A percentile compares a stretch with the other conserved stretches of the same genome.
Evolutionary conservation across 2,888 invertebrate species (phyloP).

Genomic region (Peribatodes rhomboidaria): DNA sequence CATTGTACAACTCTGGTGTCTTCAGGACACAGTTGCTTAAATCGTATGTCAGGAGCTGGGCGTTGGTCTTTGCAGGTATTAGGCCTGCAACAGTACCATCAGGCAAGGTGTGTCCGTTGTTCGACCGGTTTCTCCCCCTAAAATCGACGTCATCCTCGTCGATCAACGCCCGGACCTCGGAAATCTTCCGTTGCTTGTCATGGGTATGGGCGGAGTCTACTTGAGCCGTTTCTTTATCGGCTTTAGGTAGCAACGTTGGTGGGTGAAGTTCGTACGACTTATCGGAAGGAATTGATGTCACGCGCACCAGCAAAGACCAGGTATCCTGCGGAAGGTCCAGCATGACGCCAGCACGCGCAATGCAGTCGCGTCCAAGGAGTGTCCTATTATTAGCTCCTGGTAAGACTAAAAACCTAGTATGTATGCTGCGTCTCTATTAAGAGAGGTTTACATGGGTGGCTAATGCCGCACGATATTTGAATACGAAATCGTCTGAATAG

Average conservation of each 20-base stretch:
- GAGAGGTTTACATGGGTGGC: too few relatives aligned
- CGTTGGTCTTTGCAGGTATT: too few relatives aligned
- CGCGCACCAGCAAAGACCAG: background rate
- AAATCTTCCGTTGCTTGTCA: background rate
- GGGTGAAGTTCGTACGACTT: background rate
- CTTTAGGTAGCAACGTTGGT: background rate
- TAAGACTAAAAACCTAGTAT: background rate
- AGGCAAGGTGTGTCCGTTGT: too few relatives aligned
- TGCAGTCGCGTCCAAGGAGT: slow-evolving; percentile 1
- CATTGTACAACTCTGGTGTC: too few relatives aligned
- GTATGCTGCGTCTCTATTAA: background rate
- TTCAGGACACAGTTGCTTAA: too few relatives aligned
- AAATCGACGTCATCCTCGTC: too few relatives aligned
- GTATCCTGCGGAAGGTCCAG: slow-evolving; percentile 6
- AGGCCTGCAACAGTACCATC: too few relatives aligned
- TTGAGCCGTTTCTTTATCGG: background rate
- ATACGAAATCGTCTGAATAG: too few relatives aligned
- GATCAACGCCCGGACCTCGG: too few relatives aligned
- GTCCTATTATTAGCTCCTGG: background rate
- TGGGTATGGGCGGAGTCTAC: background rate
- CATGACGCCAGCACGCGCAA: background rate
- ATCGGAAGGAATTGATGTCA: background rate
- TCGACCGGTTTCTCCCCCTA: too few relatives aligned
- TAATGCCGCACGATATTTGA: too few relatives aligned
- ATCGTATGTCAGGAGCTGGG: too few relatives aligned